Evolutionary conservation across 2,888 invertebrate species (phyloP).

Genomic region (Lomographa bimaculata): DNA sequence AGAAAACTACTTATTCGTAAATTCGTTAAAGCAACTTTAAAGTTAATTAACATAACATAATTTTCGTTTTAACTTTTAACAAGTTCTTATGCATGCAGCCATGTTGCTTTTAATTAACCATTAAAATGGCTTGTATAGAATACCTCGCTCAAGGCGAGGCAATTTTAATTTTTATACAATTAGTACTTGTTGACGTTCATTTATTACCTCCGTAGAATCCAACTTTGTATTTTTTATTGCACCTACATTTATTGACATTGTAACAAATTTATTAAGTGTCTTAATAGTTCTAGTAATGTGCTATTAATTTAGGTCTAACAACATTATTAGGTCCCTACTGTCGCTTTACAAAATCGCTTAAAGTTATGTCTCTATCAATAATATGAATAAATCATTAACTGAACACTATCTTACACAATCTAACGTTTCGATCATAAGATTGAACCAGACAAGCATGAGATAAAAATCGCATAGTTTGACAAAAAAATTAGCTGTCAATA

Average conservation of each 20-base stretch:
- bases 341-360: conserved; percentile 14
- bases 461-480: not conserved
- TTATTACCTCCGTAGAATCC: conserved; percentile 9
- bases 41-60: too few species aligned
- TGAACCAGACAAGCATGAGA: conserved; percentile 18
- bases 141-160: conserved; percentile 14
- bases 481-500: conserved; percentile 4
- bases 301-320: conserved; percentile 23
- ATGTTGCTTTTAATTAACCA: too few species aligned
- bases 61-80: too few species aligned
- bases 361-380: conserved; percentile 34
- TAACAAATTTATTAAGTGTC: conserved; percentile 24
- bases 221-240: conserved; percentile 21
- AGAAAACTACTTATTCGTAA: too few species aligned
- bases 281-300: conserved; percentile 25
- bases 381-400: conserved; percentile 28
- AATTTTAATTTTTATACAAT: conserved; percentile 16
- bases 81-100: too few species aligned
- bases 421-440: conserved; percentile 26
- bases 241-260: conserved; percentile 23
- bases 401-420: conserved; percentile 16
- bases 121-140: conserved; percentile 4
- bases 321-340: conserved; percentile 20
- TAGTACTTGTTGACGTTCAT: conserved; percentile 5
- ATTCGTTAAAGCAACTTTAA: too few species aligned